Evolutionary conservation across 2,888 invertebrate species (phyloP), one percentile per base, ranked within the genome.

Genomic region (Microdon myrmicae): DNA sequence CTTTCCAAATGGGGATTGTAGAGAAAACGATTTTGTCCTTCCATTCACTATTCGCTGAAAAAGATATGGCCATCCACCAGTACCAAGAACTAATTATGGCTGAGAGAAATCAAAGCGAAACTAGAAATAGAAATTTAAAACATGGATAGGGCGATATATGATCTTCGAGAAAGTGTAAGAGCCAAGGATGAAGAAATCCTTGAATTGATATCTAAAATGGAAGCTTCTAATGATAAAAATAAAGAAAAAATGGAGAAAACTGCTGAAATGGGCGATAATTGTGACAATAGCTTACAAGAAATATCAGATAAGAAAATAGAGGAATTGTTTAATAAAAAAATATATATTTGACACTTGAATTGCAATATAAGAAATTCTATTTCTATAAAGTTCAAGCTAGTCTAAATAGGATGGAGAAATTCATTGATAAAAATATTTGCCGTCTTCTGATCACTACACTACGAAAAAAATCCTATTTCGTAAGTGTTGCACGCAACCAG

Each of bases 31-130:
- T 79, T 38, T 73, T 73, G 67, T 84, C 81, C 37, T 82, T 82
- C n/a, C 81, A 84, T 72, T 81, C 81, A 1, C 73, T 85, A 7
- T 76, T 86, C 1, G 75, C 80, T 13, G 84, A 84, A 70, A 86
- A 86, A 70, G 85, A 86, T 69, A 83, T 83, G 58, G 82, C 83
- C 3, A 77, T 86, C n/a, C 75, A 75, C 14, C 83, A 84, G 68
- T 85, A 84, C 71, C 82, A 85, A 72, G 82, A 83, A 53, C 72
- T 85, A n/a, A 71, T 86, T 45, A 81, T 82, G 45, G 77, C 81
- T 23, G 82, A 84, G 16, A 75, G 84, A n/a, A 81, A 82, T 28
- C 84, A 85, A 68, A 77, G 75, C 54, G 75, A 76, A 13, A 70
- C 72, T 76, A 10, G 74, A 73, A 2, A 74, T 75, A 3, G 79